phyloP scores from a whole-genome alignment of 1,140 invertebrate genomes.

The Bombus haemorrhoidalis region DNA sequence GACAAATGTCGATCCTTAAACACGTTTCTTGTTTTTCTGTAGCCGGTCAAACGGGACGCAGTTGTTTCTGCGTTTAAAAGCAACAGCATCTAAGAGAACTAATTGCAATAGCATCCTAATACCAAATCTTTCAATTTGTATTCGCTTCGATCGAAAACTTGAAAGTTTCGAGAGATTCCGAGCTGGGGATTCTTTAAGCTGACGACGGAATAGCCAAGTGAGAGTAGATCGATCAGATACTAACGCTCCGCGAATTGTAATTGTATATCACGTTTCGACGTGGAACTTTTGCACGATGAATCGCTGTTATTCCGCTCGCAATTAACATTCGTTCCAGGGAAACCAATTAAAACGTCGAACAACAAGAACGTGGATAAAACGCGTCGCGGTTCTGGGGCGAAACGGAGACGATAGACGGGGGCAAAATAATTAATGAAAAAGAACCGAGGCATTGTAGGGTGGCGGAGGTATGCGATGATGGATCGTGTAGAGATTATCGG shows the following conservation, averaged over 20 bases:
- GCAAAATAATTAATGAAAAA: conserved; percentile 61
- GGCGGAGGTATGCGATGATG: conserved; percentile 44
- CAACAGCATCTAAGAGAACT: not conserved
- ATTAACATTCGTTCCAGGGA: conserved; percentile 14
- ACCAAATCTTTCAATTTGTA: too few relatives aligned
- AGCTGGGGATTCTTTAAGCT: not conserved
- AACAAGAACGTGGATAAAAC: not conserved
- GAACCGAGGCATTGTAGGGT: conserved; percentile 30
- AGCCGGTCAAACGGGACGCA: rapidly evolving
- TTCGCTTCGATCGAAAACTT: not conserved
- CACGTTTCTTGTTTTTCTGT: not conserved
- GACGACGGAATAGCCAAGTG: not conserved
- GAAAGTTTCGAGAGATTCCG: not conserved
- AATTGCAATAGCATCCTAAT: not conserved
- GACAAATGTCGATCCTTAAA: not conserved
- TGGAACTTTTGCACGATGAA: not conserved
- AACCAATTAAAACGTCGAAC: conserved; percentile 46
- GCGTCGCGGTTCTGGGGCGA: not conserved
- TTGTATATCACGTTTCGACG: not conserved
- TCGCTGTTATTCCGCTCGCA: not conserved
- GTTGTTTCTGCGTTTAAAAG: not conserved
- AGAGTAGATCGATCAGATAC: not conserved
- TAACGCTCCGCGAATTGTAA: not conserved
- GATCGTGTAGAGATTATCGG: conserved; percentile 62
- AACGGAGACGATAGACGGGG: not conserved